Evolutionary conservation across 2,888 invertebrate genomes (phyloP), one percentile per base, ranked within the genome.

Genomic region (Nematopogon swammerdamellus): DNA sequence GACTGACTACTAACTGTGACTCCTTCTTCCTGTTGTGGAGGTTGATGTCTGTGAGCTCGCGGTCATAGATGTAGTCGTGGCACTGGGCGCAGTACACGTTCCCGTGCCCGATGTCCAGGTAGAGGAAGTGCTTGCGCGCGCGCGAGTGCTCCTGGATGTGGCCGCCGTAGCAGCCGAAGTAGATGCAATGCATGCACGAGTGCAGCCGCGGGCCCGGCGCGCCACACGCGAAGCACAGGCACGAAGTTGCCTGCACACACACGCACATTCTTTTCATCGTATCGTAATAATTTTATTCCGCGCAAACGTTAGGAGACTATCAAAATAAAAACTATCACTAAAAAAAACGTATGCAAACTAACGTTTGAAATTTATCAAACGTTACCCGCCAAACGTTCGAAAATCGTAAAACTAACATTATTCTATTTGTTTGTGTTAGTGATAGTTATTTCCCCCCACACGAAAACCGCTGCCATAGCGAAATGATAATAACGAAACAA

Each of bases 31-130:
- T 71, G 59, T 85, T 81, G 45, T 68, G 63, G 52, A 77, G 67
- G 25, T 82, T 79, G 58, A 85, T 82, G 51, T 83, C 82, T 50
- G 81, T 76, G 45, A 83, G 68, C 57, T 92, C 89, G 52, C 84
- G 74, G 64, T 95, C 93, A 71, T 96, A 97, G 47, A 96, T 88
- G 68, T 95, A 97, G 69, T 97, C 97, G 54, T 88, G 86, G 68
- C 98, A 98, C 61, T 87, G 85, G 63, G 88, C 87, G 70, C 98
- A 98, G 69, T 89, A 89, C 10, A 97, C 82, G 66, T 92, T 90
- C 45, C 97, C 97, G 71, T 92, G 93, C 49, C 85, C 85, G 47
- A 97, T 72, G 65, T 97, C 97, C 59, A 97, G 84, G 51, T 93
- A 91, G 56, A 96, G 81, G 61, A 85, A 84, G 69, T 97, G 97